phyloP scores from a whole-genome alignment of 1,140 invertebrate species.

The Spodoptera litura region DNA sequence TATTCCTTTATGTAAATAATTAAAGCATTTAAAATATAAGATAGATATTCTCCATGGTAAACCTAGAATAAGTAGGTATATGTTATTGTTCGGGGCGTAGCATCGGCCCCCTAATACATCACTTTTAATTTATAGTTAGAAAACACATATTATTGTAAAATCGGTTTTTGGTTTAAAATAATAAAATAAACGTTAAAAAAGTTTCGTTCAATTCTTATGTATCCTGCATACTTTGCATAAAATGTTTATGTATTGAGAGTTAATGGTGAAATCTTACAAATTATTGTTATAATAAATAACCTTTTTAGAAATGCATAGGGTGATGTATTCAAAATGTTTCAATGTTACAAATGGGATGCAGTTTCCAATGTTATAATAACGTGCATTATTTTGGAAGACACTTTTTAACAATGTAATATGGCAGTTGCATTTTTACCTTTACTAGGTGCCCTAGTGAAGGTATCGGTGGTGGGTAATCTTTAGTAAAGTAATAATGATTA shows the following conservation, averaged over 20 bases:
- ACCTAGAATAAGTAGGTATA: conserved; percentile 35
- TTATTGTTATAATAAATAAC: too few relatives aligned
- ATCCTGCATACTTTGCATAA: not conserved
- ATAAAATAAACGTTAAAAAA: conserved; percentile 44
- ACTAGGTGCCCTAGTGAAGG: too few relatives aligned
- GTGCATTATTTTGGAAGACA: too few relatives aligned
- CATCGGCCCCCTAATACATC: conserved; percentile 31
- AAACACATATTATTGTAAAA: conserved; percentile 44
- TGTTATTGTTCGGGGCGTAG: conserved; percentile 26
- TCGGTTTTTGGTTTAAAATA: conserved; percentile 48
- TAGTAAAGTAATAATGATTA: too few relatives aligned
- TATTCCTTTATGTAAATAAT: conserved; percentile 38
- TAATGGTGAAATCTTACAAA: too few relatives aligned
- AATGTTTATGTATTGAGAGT: not conserved
- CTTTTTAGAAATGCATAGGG: too few relatives aligned
- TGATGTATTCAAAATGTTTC: too few relatives aligned
- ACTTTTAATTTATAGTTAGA: conserved; percentile 44
- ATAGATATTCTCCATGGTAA: conserved; percentile 41
- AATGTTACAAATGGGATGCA: too few relatives aligned
- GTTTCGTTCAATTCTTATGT: not conserved
- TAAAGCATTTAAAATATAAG: conserved; percentile 43
- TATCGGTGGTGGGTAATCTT: too few relatives aligned
- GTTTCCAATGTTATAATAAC: too few relatives aligned
- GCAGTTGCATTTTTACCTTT: too few relatives aligned
- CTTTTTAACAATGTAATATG: too few relatives aligned